phyloP scores from a whole-genome alignment of 2,797 vertebrate species.

The Siniperca scherzeri region DNA sequence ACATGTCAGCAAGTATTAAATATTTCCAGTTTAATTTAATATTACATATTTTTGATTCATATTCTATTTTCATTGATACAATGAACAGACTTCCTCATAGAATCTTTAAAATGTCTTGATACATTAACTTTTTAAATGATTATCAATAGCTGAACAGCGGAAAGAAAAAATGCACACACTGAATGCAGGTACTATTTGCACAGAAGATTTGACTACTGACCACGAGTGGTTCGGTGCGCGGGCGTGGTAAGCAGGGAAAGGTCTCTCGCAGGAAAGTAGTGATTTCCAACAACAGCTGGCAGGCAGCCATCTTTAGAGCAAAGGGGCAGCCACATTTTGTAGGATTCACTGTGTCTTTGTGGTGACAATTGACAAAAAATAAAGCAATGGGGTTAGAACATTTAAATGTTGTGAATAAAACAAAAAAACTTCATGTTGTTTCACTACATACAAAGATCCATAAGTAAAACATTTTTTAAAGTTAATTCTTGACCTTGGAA shows the following conservation, averaged over 20 bases:
- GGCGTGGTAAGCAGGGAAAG: constrained; percentile 95
- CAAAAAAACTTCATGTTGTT: too few relatives aligned
- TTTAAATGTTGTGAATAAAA: neutral
- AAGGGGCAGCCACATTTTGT: constrained; percentile 98
- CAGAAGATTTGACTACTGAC: constrained; percentile 81
- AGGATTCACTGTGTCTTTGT: constrained; percentile 96
- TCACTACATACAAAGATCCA: too few relatives aligned
- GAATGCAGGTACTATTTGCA: neutral
- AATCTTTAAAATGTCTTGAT: neutral
- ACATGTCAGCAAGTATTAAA: neutral
- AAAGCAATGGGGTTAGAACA: neutral
- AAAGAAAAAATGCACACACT: neutral
- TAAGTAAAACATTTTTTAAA: too few relatives aligned
- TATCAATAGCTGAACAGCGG: neutral
- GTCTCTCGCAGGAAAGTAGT: constrained; percentile 98
- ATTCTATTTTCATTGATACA: neutral
- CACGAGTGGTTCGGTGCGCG: constrained; percentile 95
- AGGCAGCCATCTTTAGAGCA: constrained; percentile 98
- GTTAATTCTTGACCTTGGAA: too few relatives aligned
- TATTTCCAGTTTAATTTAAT: neutral
- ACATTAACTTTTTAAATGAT: neutral
- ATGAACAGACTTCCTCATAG: neutral
- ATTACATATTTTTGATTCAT: neutral
- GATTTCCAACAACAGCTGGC: constrained; percentile 96
- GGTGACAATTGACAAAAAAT: constrained; percentile 11